Conservation (phyloP, 2,113 vertebrate species). For the Microcebus ravelobensis region DNA sequence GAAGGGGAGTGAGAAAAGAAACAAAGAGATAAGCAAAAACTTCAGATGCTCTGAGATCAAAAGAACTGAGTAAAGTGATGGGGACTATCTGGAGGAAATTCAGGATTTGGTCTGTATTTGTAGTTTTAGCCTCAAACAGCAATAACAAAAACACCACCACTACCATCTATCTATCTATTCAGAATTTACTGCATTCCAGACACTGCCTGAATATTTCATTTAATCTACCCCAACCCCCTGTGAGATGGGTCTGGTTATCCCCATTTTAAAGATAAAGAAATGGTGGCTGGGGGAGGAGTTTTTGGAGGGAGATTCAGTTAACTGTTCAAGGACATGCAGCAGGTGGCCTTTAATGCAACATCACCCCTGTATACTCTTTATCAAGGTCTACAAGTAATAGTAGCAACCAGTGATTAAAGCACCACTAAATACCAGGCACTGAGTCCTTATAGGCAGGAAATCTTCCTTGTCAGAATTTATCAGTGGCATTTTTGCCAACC, state of each 20-base stretch:
- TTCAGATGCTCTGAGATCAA: neutral
- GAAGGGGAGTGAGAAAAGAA: neutral
- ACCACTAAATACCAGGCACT: neutral
- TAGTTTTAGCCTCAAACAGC: neutral
- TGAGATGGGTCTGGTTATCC: neutral
- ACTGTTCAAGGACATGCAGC: neutral
- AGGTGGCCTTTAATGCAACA: neutral
- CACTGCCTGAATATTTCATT: neutral
- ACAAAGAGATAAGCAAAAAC: neutral
- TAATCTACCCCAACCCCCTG: neutral
- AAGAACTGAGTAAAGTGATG: neutral
- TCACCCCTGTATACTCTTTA: neutral
- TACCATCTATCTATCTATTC: fast-evolving
- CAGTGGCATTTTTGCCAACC: neutral
- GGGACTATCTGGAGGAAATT: neutral
- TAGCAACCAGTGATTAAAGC: neutral
- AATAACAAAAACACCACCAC: neutral
- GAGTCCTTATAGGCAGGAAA: neutral
- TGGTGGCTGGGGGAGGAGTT: neutral
- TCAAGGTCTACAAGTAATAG: neutral
- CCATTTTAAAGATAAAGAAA: neutral
- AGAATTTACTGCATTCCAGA: neutral
- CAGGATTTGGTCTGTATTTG: no score
- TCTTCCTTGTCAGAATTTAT: neutral
- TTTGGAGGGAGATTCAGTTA: neutral